Evolutionary conservation across 2,113 vertebrate species (phyloP).

Genomic region (Sinocyclocheilus maitianheensis): DNA sequence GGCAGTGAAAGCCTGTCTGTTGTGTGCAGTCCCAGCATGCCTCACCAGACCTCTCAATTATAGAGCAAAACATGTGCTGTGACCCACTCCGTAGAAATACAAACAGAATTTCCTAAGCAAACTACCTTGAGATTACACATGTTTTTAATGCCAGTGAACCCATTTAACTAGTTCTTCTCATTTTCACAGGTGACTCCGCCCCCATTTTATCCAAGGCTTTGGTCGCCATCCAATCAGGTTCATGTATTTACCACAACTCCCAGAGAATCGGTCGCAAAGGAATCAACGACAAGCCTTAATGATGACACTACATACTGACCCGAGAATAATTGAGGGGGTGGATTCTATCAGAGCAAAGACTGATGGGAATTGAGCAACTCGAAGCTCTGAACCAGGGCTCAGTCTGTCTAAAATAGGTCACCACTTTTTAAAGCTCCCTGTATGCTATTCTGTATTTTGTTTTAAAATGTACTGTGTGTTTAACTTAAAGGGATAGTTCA

Average conservation of each 20-base stretch:
- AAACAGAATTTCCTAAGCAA: background rate
- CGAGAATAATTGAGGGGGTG: background rate
- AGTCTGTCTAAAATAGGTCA: constrained; percentile 23
- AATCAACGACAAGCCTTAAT: constrained; percentile 7
- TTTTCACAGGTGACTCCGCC: constrained; percentile 40
- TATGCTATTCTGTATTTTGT: constrained; percentile 2
- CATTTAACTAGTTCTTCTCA: background rate
- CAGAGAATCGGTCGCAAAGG: background rate
- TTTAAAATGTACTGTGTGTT: constrained; percentile 17
- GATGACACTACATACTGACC: constrained; percentile 6
- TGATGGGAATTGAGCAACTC: constrained; percentile 7
- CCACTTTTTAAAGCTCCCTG: background rate
- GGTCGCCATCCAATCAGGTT: constrained; percentile 35
- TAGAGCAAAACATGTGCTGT: constrained; percentile 27
- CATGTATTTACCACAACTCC: constrained; percentile 15
- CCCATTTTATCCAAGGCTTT: constrained; percentile 10
- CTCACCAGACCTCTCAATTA: constrained; percentile 23
- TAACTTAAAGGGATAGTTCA: background rate
- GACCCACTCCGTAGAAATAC: constrained; percentile 33
- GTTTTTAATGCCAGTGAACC: background rate
- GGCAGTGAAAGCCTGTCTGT: constrained; percentile 50
- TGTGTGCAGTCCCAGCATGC: constrained; percentile 46
- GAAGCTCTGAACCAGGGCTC: constrained; percentile 24
- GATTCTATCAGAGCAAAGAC: constrained; percentile 27
- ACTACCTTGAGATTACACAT: background rate